Base-by-base conservation (phyloP, 1,140 invertebrate genomes). In the Ylistrum balloti region DNA sequence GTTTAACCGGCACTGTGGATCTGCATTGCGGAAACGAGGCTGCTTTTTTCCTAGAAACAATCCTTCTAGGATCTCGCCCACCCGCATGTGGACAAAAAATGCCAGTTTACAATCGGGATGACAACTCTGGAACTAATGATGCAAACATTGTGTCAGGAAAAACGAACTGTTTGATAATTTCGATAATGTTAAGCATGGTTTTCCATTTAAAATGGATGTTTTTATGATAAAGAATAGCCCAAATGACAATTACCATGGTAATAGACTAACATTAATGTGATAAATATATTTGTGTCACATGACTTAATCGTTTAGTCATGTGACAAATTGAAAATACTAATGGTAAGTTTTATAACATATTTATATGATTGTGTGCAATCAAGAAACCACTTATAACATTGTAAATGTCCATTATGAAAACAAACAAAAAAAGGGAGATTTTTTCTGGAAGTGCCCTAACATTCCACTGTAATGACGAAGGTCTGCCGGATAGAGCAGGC, bases 11-110 rank as follows among this genome's bases (percentile, higher is more conserved):
- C n/a, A 86, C 35, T 22, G 88, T 89, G 33, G 85, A 56, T 86
- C 33, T 45, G 2, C 88, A 91, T 22, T 91, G 90, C 34, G 90
- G 90, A 10, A 28, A 33, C 17, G 85, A 45, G n/a, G 88, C 90
- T 0, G 90, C 90, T n/a, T 87, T 85, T 15, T 91, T 91, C n/a
- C 74, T 91, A 34, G 90, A 91, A 86, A 88, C 88, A 7, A 88
- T 91, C 48, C 45, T 87, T 20, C n/a, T 86, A 13, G 87, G 33
- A 41, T 33, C 85, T 11, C 86, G 88, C 10, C 88, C 90, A 20
- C 90, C 90, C 11, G 87, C 85, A 33, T 91, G 90, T 86, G 48
- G 38, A n/a, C 2, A 48, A 0, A 86, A 74, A n/a, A 33, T 45
- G 33, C 38, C 38, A 13, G 88, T 89, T n/a, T 91, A 91, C 48